These are phyloP conservation scores for Theocolax elegans DNA, from an alignment of 1,140 invertebrate species.

Conservation along the genomic window DNA sequence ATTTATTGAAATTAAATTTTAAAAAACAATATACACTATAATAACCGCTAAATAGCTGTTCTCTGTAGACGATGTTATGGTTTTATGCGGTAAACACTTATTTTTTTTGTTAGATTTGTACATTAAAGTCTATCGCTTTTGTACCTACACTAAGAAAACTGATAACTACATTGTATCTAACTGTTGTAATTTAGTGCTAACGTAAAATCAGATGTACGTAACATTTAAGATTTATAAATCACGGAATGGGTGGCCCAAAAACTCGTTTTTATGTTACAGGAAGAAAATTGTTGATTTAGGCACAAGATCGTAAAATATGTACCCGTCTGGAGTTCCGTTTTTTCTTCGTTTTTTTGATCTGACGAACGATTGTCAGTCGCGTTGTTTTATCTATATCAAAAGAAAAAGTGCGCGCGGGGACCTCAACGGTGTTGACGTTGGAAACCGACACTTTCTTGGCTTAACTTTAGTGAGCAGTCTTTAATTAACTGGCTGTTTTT, in stretches of 20 bases:
- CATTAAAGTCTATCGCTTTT: no score
- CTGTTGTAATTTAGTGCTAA: no score
- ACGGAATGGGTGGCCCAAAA: constrained; percentile 14
- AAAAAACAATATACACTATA: no score
- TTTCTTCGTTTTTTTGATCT: constrained; percentile 15
- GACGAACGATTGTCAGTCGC: constrained; percentile 24
- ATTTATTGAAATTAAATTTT: no score
- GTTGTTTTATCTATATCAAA: constrained; percentile 18
- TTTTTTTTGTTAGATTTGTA: no score
- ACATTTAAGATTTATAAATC: neutral
- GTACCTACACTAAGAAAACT: no score
- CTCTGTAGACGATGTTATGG: no score
- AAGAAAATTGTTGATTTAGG: constrained; percentile 27
- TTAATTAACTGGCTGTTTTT: constrained; percentile 28
- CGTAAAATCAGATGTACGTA: no score
- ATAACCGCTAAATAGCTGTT: no score
- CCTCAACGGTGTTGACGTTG: constrained; percentile 24
- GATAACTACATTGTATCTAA: no score
- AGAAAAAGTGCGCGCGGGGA: neutral
- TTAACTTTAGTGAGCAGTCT: constrained; percentile 3
- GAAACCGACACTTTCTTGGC: constrained; percentile 33
- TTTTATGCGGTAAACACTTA: no score
- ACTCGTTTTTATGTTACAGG: neutral
- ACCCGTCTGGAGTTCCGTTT: neutral
- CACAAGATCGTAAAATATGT: constrained; percentile 5